phyloP scores from a whole-genome alignment of 2,888 invertebrate species.

The Drosophila ustulata region DNA sequence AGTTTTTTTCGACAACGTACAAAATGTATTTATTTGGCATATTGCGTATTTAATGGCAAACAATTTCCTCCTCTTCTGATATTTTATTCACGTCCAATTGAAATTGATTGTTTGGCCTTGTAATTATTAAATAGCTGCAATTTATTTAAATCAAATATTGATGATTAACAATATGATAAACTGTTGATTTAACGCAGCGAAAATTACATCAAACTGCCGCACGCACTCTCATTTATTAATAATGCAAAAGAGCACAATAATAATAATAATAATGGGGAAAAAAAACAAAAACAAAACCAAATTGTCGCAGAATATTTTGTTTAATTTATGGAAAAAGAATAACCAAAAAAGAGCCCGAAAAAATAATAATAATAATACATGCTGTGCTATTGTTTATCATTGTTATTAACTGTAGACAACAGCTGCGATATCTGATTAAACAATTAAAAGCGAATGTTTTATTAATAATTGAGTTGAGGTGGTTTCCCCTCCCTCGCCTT shows the following conservation, averaged over 20 bases:
- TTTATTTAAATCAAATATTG: slow-evolving; percentile 65
- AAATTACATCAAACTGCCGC: slow-evolving; percentile 38
- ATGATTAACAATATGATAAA: slow-evolving; percentile 51
- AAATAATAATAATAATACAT: slow-evolving; percentile 3
- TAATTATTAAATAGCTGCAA: slow-evolving; percentile 31
- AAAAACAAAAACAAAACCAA: slow-evolving; percentile 11
- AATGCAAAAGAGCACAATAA: slow-evolving; percentile 4
- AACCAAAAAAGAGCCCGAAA: background rate
- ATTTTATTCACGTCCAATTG: slow-evolving; percentile 6
- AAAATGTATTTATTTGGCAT: background rate
- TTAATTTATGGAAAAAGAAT: slow-evolving; percentile 27
- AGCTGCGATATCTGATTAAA: slow-evolving; percentile 56
- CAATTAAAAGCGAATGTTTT: slow-evolving; percentile 50
- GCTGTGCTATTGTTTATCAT: slow-evolving; percentile 24
- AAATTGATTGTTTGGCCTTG: slow-evolving; percentile 13
- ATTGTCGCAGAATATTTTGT: slow-evolving; percentile 26
- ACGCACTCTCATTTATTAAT: slow-evolving; percentile 44
- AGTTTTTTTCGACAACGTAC: background rate
- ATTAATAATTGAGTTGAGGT: slow-evolving; percentile 51
- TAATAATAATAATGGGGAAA: background rate
- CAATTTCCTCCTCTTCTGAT: background rate
- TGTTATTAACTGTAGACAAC: slow-evolving; percentile 32
- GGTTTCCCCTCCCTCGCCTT: background rate
- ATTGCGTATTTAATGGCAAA: background rate
- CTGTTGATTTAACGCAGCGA: slow-evolving; percentile 30